These are phyloP conservation scores for Drosophila fungiperda DNA, from an alignment of 2,888 invertebrate genomes.

Conservation along the genomic window DNA sequence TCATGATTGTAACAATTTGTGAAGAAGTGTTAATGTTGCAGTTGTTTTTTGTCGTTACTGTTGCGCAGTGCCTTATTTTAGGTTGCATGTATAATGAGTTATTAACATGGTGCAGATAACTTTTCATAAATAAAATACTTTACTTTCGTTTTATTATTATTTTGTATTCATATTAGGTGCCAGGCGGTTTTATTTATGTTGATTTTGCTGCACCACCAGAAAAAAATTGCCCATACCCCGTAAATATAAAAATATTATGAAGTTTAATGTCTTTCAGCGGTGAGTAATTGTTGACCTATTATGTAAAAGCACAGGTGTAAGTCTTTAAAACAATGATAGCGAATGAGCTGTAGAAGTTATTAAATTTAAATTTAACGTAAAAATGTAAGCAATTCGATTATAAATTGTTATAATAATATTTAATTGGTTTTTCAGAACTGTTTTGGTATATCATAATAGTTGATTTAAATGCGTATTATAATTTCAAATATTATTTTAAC, in stretches of 20 bases:
- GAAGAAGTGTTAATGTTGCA: constrained; percentile 40
- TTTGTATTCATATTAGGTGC: constrained; percentile 76
- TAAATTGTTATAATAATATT: background rate
- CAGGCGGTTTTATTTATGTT: constrained; percentile 73
- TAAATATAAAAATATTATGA: constrained; percentile 15
- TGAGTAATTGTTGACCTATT: constrained; percentile 28
- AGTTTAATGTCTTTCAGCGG: constrained; percentile 11
- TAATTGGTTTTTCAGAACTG: background rate
- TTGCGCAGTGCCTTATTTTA: constrained; percentile 47
- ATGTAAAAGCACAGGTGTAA: background rate
- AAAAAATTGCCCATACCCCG: constrained; percentile 23
- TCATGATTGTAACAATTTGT: constrained; percentile 73
- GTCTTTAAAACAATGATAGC: background rate
- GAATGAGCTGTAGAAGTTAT: background rate
- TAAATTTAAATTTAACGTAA: background rate
- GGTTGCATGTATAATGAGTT: constrained; percentile 80
- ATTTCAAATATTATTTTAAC: background rate
- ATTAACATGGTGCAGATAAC: constrained; percentile 72
- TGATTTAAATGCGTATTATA: background rate
- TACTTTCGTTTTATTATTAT: constrained; percentile 49
- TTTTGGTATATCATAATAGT: background rate
- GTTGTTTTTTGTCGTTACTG: constrained; percentile 6
- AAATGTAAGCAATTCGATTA: background rate
- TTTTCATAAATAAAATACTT: constrained; percentile 41
- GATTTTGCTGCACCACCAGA: constrained; percentile 36